Evolutionary conservation across 2,113 vertebrate genomes (phyloP).

Genomic region (Notothenia coriiceps): DNA sequence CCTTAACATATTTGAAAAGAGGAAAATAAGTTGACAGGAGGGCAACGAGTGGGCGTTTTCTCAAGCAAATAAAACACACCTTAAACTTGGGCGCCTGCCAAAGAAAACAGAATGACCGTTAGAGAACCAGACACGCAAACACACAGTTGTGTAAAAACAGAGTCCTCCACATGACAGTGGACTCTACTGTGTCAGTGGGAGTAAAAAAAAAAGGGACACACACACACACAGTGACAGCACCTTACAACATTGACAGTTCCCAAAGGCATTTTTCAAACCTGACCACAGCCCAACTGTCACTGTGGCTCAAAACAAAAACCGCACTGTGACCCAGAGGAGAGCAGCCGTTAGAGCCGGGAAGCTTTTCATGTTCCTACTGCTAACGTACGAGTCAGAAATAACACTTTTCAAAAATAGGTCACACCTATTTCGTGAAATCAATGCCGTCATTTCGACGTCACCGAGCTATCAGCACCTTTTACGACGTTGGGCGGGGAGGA

Average conservation of each 20-base stretch:
- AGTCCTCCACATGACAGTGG: conserved; percentile 36
- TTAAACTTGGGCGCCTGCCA: conserved; percentile 66
- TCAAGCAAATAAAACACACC: conserved; percentile 75
- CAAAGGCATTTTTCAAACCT: conserved; percentile 60
- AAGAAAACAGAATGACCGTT: conserved; percentile 61
- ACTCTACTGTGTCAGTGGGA: conserved; percentile 49
- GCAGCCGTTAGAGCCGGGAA: conserved; percentile 31
- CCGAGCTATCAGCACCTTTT: conserved; percentile 53
- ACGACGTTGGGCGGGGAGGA: not conserved
- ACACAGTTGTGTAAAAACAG: conserved; percentile 24
- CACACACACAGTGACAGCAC: conserved; percentile 47
- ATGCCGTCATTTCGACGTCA: conserved; percentile 9
- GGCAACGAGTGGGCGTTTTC: conserved; percentile 45
- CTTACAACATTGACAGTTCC: conserved; percentile 6
- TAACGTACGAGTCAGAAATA: conserved; percentile 45
- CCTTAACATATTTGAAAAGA: conserved; percentile 29
- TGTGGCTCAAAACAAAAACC: conserved; percentile 33
- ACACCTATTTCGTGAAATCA: conserved; percentile 17
- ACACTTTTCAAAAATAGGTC: conserved; percentile 16
- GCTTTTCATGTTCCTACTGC: conserved; percentile 25
- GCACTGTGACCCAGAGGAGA: conserved; percentile 38
- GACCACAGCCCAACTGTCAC: conserved; percentile 49
- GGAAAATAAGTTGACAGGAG: conserved; percentile 37
- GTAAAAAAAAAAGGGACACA: too few relatives aligned
- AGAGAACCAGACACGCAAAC: conserved; percentile 59